Conservation (phyloP, 2,113 vertebrate species). For the Bettongia penicillata region DNA sequence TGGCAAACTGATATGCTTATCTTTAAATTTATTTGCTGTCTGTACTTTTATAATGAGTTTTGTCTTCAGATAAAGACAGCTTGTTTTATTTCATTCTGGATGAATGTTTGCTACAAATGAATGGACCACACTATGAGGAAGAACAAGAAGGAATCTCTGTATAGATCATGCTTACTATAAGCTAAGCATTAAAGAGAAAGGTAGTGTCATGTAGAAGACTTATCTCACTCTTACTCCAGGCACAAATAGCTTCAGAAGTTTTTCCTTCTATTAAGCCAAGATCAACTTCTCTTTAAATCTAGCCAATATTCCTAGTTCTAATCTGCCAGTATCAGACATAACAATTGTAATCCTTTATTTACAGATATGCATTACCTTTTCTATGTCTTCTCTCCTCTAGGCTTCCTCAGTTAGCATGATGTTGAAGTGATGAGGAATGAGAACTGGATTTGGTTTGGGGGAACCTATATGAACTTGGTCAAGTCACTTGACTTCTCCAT, state of each 20-base stretch:
- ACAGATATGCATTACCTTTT: not conserved
- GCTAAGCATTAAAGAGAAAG: not conserved
- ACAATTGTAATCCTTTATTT: not conserved
- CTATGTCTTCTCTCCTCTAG: not conserved
- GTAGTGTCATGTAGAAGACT: not conserved
- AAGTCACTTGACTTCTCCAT: not conserved
- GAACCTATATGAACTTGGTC: not conserved
- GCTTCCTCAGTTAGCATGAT: not conserved
- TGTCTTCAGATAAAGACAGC: not conserved
- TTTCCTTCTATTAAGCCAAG: not conserved
- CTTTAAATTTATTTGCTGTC: not conserved
- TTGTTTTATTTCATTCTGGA: not conserved
- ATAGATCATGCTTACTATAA: not conserved
- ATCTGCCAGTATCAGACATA: not conserved
- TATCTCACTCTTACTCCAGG: not conserved
- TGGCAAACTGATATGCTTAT: not conserved
- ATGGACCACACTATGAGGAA: not conserved
- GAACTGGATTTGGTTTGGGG: not conserved
- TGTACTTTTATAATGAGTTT: not conserved
- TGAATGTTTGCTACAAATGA: not conserved
- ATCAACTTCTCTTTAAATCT: not conserved
- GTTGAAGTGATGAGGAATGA: not conserved
- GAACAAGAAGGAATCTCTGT: not conserved
- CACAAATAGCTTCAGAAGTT: not conserved
- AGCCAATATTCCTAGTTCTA: not conserved